Evolutionary conservation across 1,140 invertebrate genomes (phyloP).

Genomic region (Heliothis virescens): DNA sequence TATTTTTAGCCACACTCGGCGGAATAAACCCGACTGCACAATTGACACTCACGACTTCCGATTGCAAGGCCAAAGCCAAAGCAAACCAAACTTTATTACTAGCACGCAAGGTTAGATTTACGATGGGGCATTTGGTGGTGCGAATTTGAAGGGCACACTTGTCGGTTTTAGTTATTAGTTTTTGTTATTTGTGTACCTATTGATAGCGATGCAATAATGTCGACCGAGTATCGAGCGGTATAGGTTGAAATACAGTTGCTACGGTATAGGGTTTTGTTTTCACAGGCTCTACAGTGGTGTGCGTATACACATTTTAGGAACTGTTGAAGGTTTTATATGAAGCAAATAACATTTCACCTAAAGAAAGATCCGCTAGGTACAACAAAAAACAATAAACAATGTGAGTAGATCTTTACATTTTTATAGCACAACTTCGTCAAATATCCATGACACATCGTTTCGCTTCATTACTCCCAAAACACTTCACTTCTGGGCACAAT

Average conservation of each 20-base stretch:
- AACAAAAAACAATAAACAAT: not conserved
- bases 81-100: conserved; percentile 3
- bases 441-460: not conserved
- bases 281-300: not conserved
- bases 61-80: not conserved
- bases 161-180: conserved; percentile 28
- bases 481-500: too few relatives aligned
- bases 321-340: not conserved
- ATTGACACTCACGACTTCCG: conserved; percentile 43
- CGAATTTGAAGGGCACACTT: conserved; percentile 25
- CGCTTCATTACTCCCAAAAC: not conserved
- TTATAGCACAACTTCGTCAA: too few relatives aligned
- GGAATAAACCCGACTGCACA: conserved; percentile 44
- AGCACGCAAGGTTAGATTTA: not conserved
- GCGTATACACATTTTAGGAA: not conserved
- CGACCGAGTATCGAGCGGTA: too few relatives aligned
- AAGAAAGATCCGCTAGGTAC: not conserved
- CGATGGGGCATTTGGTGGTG: not conserved
- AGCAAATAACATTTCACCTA: not conserved
- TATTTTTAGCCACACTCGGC: conserved; percentile 47
- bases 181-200: conserved; percentile 8
- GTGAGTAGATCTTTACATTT: too few relatives aligned
- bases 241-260: too few relatives aligned
- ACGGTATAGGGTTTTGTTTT: not conserved
- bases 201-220: not conserved